Conservation (phyloP, 2,888 invertebrate genomes). For the Ectropis crepuscularia region DNA sequence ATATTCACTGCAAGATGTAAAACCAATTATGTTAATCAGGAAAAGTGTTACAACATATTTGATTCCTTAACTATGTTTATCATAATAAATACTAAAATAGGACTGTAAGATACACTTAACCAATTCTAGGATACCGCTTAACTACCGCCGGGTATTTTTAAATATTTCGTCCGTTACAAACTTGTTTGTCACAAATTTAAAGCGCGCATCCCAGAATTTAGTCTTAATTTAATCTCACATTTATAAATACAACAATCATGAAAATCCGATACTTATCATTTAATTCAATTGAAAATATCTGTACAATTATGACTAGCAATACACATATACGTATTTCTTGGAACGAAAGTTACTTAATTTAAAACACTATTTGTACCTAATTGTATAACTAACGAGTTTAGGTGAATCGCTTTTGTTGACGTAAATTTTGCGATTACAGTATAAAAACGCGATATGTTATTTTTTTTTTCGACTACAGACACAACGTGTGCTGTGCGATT, state of each 20-base stretch:
- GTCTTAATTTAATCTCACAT: slow-evolving; percentile 20
- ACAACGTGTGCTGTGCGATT: no score
- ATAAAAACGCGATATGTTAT: slow-evolving; percentile 13
- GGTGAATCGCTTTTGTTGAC: slow-evolving; percentile 15
- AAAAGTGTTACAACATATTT: not conserved
- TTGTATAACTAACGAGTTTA: slow-evolving; percentile 26
- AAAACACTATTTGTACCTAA: slow-evolving; percentile 74
- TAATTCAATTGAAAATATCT: slow-evolving; percentile 68
- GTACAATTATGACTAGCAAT: slow-evolving; percentile 80
- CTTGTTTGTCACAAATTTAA: not conserved
- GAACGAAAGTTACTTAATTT: slow-evolving; percentile 63
- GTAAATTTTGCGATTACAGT: slow-evolving; percentile 16
- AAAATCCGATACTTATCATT: slow-evolving; percentile 65
- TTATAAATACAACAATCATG: slow-evolving; percentile 69
- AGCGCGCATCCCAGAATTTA: slow-evolving; percentile 8
- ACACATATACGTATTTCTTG: slow-evolving; percentile 68
- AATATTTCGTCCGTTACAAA: no score
- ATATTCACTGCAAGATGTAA: not conserved
- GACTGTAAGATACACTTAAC: slow-evolving; percentile 5
- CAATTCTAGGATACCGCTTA: slow-evolving; percentile 14
- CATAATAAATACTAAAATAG: slow-evolving; percentile 6
- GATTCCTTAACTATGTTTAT: no score
- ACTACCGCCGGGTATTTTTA: not conserved
- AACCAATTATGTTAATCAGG: not conserved
- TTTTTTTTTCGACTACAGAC: slow-evolving; percentile 9